Conservation (phyloP, 2,888 invertebrate genomes). For the Melieria omissa region DNA sequence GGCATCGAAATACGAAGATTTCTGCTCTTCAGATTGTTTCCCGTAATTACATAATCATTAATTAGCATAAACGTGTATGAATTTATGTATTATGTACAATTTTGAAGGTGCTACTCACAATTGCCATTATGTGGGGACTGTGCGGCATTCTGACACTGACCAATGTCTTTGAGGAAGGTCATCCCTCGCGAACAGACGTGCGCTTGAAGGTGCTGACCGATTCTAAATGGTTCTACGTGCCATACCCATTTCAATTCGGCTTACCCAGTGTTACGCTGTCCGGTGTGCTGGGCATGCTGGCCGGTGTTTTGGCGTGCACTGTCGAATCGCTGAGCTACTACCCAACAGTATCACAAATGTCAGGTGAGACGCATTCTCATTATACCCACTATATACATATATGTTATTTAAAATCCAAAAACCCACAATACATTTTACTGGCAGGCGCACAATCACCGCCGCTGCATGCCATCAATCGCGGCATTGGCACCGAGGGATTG, state of each 20-base stretch:
- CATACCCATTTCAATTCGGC: conserved; percentile 88
- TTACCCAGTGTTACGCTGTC: conserved; percentile 75
- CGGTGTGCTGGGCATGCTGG: conserved; percentile 81
- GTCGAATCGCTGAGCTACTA: conserved; percentile 90
- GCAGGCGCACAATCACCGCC: conserved; percentile 86
- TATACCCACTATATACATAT: neutral
- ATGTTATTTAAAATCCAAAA: neutral
- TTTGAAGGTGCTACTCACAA: conserved; percentile 77
- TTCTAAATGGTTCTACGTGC: conserved; percentile 83
- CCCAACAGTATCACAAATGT: conserved; percentile 88
- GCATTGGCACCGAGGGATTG: conserved; percentile 85
- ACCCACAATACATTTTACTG: neutral
- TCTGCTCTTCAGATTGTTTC: conserved; percentile 82
- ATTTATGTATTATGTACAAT: neutral
- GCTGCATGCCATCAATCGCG: conserved; percentile 86
- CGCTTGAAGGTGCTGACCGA: conserved; percentile 76
- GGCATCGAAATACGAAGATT: conserved; percentile 74
- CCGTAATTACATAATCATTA: conserved; percentile 69
- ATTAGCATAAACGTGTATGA: neutral
- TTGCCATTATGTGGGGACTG: conserved; percentile 80
- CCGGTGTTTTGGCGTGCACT: conserved; percentile 82
- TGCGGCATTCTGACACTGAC: conserved; percentile 77
- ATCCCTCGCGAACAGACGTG: conserved; percentile 80
- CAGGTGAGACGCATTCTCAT: conserved; percentile 68
- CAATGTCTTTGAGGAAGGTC: conserved; percentile 73